phyloP scores from a whole-genome alignment of 2,888 invertebrate species.

The Falcaria lacertinaria region DNA sequence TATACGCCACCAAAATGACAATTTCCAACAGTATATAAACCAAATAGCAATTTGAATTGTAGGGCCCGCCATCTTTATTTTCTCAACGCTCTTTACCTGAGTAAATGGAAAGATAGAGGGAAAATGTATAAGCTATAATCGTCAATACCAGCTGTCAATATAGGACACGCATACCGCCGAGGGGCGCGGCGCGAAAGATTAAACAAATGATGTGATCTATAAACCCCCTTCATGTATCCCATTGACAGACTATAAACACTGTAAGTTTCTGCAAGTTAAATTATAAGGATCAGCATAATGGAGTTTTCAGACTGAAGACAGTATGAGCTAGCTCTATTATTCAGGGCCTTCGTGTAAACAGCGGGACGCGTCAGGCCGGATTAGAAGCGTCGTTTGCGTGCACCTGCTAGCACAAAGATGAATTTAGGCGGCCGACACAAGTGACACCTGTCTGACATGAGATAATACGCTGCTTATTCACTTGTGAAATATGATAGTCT shows the following conservation, averaged over 20 bases:
- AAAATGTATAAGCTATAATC: background rate
- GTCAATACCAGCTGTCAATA: background rate
- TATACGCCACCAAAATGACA: no score
- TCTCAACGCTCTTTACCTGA: no score
- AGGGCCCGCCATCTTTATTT: no score
- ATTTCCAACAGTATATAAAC: no score
- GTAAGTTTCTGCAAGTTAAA: slow-evolving; percentile 17
- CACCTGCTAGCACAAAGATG: slow-evolving; percentile 65
- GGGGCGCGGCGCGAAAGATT: background rate
- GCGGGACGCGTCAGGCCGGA: slow-evolving; percentile 46
- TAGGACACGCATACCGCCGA: background rate
- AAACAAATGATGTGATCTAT: background rate
- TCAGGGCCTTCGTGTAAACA: slow-evolving; percentile 35
- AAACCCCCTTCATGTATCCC: slow-evolving; percentile 4
- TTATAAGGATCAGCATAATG: slow-evolving; percentile 24
- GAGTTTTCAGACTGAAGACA: slow-evolving; percentile 36
- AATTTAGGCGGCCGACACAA: slow-evolving; percentile 62
- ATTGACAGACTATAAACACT: slow-evolving; percentile 19
- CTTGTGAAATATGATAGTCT: slow-evolving; percentile 70
- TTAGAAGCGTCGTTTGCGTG: slow-evolving; percentile 59
- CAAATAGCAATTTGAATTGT: no score
- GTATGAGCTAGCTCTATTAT: slow-evolving; percentile 32
- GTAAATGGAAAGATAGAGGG: background rate
- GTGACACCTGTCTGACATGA: slow-evolving; percentile 72
- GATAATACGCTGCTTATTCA: slow-evolving; percentile 70